Evolutionary conservation across 1,140 invertebrate genomes (phyloP), one percentile per base, ranked within the genome.

Genomic region (Eubasilissa regina): DNA sequence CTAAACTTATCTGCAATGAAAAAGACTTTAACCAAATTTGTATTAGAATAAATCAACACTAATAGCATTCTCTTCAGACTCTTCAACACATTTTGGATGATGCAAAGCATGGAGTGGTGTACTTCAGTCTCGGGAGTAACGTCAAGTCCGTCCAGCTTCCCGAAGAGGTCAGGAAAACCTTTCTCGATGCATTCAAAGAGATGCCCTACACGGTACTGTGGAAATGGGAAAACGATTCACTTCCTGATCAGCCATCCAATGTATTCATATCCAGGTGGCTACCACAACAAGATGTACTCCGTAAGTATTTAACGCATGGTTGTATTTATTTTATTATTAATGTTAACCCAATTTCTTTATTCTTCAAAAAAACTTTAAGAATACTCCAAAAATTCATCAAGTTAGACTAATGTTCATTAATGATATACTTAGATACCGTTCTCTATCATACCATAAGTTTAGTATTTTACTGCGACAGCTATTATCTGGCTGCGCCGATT

Each of bases 131-230:
- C 25, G 85, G 79, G 21, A 81, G 77, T 75, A 85, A 81, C 35
- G 79, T 74, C 11, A 81, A 83, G 78, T 84, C 79, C 13, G 81
- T 77, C 4, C 35, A 60, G 13, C 47, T 78, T 73, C 47, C 76
- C 70, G 53, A 17, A 44, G 68, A 73, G 53, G 83, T n/a, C 80
- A 75, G 78, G 10, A 35, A 79, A 66, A 15, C 68, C 11, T 79
- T 84, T 72, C 11, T 81, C 55, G 78, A 83, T 9, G 89, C 86
- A 4, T 87, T 93, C 43, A 85, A 85, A 6, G 86, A 87, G 66
- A 73, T 91, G 0, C 89, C 89, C 21, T 89, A 92, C 75, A 86
- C 85, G 73, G 87, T 93, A 4, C 80, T 93, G 35, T 93, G 92
- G 92, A 93, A 93, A 85, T 92, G 88, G 85, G 91, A 92, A 75